Conservation (phyloP, 1,140 invertebrate genomes). For the Eurosta solidaginis region DNA sequence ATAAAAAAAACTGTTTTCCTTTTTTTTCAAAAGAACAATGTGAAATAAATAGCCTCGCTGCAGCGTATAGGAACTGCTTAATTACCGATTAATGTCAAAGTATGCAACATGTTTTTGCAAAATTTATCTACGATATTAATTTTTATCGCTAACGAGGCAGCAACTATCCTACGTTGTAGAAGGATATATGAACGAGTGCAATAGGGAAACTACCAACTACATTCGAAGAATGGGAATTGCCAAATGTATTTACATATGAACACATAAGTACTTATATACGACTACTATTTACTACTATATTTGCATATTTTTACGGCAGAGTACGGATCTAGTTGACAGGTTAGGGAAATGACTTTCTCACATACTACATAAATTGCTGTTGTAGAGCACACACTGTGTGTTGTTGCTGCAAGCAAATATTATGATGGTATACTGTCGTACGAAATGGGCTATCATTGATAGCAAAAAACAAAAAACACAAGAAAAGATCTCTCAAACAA, state of each 20-base stretch:
- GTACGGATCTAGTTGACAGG: slow-evolving; percentile 2
- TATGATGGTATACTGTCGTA: slow-evolving; percentile 43
- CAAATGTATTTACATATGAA: no score
- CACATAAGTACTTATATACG: background rate
- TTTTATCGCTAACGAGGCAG: slow-evolving; percentile 56
- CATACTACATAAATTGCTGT: background rate
- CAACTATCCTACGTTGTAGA: background rate
- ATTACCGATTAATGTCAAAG: slow-evolving; percentile 59
- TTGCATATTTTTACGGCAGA: slow-evolving; percentile 32
- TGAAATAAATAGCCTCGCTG: background rate
- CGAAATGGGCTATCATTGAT: slow-evolving; percentile 16
- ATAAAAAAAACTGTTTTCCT: background rate
- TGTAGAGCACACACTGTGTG: slow-evolving; percentile 25
- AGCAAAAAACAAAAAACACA: background rate
- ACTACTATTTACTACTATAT: background rate
- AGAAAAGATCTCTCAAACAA: background rate
- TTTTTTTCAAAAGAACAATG: background rate
- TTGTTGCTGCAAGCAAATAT: slow-evolving; percentile 47
- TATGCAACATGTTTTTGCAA: slow-evolving; percentile 57
- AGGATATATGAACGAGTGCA: background rate
- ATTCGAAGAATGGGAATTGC: background rate
- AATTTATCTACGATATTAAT: slow-evolving; percentile 59
- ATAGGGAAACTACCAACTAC: background rate
- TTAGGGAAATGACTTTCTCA: slow-evolving; percentile 14
- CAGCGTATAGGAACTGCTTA: slow-evolving; percentile 40